Evolutionary conservation across 2,113 vertebrate genomes (phyloP).

Genomic region (Catharus fuscescens): DNA sequence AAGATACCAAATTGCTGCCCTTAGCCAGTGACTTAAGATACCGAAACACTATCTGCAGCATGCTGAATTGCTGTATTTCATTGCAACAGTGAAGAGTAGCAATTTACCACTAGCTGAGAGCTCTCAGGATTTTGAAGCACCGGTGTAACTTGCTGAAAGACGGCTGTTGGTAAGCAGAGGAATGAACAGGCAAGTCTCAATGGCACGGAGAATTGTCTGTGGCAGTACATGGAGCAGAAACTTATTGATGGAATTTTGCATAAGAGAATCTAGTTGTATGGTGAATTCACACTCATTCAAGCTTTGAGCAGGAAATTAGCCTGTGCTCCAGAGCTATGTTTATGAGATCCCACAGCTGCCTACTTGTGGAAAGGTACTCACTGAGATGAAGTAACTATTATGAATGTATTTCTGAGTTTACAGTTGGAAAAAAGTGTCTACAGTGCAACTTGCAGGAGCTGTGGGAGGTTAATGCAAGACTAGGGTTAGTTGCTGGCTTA

Average conservation of each 20-base stretch:
- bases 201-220: not conserved
- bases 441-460: not conserved
- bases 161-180: not conserved
- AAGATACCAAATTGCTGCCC: constrained; percentile 7
- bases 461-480: not conserved
- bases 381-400: not conserved
- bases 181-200: not conserved
- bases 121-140: not conserved
- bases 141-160: not conserved
- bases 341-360: not conserved
- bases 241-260: not conserved
- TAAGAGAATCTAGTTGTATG: not conserved
- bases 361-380: not conserved
- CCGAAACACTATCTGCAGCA: not conserved
- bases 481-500: not conserved
- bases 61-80: not conserved
- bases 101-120: constrained; percentile 6
- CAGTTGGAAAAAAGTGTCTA: not conserved
- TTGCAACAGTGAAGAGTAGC: not conserved
- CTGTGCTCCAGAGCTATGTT: not conserved
- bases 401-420: not conserved
- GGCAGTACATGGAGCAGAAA: not conserved
- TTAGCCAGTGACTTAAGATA: constrained; percentile 3
- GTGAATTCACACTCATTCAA: not conserved
- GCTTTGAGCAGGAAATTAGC: constrained; percentile 9